Evolutionary conservation across 1,140 invertebrate genomes (phyloP), one percentile per base, ranked within the genome.

Genomic region (Heliconius hermathena): DNA sequence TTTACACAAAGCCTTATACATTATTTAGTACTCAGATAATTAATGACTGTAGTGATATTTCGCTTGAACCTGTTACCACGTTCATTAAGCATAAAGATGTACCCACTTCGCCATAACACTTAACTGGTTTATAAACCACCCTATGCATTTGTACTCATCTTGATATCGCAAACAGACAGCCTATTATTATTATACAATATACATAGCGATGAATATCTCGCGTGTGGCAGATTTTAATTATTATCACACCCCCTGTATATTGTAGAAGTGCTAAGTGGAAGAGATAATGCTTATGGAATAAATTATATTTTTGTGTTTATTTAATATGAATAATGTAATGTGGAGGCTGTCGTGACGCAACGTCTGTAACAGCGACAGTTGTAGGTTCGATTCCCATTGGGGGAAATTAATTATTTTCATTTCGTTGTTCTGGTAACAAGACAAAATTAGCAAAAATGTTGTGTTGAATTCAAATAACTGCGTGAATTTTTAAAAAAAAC

Each of bases 171-270:
- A 16, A 72, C 71, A 72, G 71, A 38, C 71, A 38, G 33, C 71
- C 71, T 41, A 38, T 72, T 72, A 71, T 71, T 71, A 38, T 72
- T 72, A 72, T 72, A 57, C 54, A 22, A 57, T 22, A 22, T 57
- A 41, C 36, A 38, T 72, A 22, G 36, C 71, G 71, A 72, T 72
- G 71, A n/a, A 38, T 72, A 72, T 72, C 71, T 36, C 71, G 71
- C 71, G 71, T 72, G 71, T 72, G 71, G 71, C 71, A 72, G 71
- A 72, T 72, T 72, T 72, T 72, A 72, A 72, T 76, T 76, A 72
- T 76, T 76, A 76, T 81, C 80, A 78, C 76, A 70, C 74, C 60
- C 54, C 60, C 20, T 60, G n/a, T 22, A 60, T 57, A 57, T 22
- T 22, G 54, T 57, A 22, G 54, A 57, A 22, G 54, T 57, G 54